Evolutionary conservation across 2,113 vertebrate genomes (phyloP), one percentile per base, ranked within the genome.

Genomic region (Fukomys damarensis): DNA sequence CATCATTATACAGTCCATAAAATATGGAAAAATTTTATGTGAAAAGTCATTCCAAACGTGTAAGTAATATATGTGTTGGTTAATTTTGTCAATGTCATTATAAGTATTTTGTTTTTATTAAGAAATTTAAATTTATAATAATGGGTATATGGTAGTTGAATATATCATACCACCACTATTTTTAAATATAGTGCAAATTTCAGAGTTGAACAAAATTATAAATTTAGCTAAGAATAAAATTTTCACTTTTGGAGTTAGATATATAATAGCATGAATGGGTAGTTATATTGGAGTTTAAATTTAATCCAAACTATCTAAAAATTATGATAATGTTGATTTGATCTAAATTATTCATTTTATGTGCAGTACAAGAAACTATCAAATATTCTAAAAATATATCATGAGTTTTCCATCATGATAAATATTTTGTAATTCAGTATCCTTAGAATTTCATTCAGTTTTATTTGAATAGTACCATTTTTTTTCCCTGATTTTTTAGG

Each of bases 31-130:
- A 72, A 81, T 97, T 88, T 87, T 99, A 88, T 97, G 97, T 79
- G 81, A 92, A 84, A 99, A 98, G 96, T 98, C 98, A 52, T 98
- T 99, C 98, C 94, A 98, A 91, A 98, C 98, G 65, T 9, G 98
- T 99, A 98, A 98, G 98, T 98, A 74, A 0, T 28, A 24, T 83
- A 54, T 68, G 2, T 61, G 11, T 94, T 72, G 30, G 49, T 87
- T 17, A 79, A 65, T 56, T 95, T 9, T 61, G 68, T 93, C 11
- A 56, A 80, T 16, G 7, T 85, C 32, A 76, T 46, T 77, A 49
- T 88, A 66, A 84, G 81, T 92, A 89, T 41, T 22, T 38, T 43
- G 24, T 30, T 95, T 77, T 79, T 82, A 79, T 5, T 38, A 92
- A 24, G 26, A 82, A 52, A 66, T 58, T 83, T 74, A 26, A 89